phyloP scores from a whole-genome alignment of 2,113 vertebrate genomes.

The Cygnus buccinator region DNA sequence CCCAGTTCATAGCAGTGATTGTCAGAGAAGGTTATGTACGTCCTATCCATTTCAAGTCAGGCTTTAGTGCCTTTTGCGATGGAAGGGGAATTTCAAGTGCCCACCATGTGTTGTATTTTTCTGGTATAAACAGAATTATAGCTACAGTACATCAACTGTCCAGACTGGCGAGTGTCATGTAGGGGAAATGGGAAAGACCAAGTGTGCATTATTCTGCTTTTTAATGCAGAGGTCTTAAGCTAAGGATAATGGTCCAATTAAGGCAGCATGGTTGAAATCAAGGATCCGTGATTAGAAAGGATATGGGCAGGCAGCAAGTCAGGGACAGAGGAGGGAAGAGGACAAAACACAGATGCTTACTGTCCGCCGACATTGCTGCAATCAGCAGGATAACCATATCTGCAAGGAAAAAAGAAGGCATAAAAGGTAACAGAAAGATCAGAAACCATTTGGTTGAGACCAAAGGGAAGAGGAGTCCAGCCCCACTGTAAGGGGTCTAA shows the following conservation, averaged over 20 bases:
- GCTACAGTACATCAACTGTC: background rate
- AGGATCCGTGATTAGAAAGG: background rate
- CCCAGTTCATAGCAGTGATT: background rate
- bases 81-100: conserved; percentile 11
- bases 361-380: background rate
- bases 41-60: background rate
- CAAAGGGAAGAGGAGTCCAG: background rate
- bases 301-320: background rate
- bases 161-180: background rate
- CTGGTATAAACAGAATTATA: background rate
- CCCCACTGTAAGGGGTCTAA: background rate
- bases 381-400: background rate
- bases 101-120: background rate
- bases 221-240: background rate
- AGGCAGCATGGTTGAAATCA: background rate
- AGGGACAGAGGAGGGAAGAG: background rate
- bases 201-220: background rate
- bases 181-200: background rate
- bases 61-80: background rate
- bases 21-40: background rate
- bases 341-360: background rate
- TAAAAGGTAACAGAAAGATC: background rate
- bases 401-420: background rate
- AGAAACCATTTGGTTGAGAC: background rate
- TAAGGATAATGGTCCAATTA: background rate